Conservation (phyloP, 2,113 vertebrate genomes). For the Osmerus eperlanus region DNA sequence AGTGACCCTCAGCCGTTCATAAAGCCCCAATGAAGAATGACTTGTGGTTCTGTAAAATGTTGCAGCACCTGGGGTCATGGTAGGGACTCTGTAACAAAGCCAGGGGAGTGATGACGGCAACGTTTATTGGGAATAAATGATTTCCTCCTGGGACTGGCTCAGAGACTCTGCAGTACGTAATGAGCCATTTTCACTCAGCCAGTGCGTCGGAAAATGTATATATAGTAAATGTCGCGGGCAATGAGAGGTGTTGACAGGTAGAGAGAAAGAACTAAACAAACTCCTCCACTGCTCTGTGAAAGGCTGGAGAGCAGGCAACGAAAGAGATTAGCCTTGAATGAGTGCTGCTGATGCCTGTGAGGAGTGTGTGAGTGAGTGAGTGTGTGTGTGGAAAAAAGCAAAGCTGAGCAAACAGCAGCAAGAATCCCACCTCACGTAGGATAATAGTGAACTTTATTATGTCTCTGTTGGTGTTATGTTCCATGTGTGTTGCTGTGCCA, state of each 20-base stretch:
- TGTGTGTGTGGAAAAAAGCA: constrained; percentile 50
- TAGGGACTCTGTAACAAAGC: constrained; percentile 34
- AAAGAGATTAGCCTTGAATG: constrained; percentile 31
- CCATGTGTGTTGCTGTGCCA: constrained; percentile 65
- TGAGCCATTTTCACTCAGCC: constrained; percentile 47
- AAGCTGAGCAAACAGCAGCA: constrained; percentile 71
- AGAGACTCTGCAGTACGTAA: constrained; percentile 35
- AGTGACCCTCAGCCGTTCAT: constrained; percentile 30
- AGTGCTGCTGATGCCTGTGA: constrained; percentile 42
- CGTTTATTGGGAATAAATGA: constrained; percentile 57
- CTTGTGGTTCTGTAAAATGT: constrained; percentile 26
- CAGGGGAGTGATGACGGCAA: constrained; percentile 45
- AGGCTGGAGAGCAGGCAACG: constrained; percentile 56
- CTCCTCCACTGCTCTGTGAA: constrained; percentile 48
- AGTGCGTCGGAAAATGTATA: constrained; percentile 61
- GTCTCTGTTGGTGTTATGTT: constrained; percentile 61
- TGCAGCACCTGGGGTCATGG: constrained; percentile 31
- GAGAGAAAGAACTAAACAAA: constrained; percentile 68
- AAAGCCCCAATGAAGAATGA: constrained; percentile 33
- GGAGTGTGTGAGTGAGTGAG: constrained; percentile 12
- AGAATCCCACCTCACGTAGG: constrained; percentile 62
- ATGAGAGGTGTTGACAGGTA: constrained; percentile 66
- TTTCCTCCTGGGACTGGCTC: constrained; percentile 45
- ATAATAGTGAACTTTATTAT: constrained; percentile 65
- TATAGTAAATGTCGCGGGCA: constrained; percentile 62